Evolutionary conservation across 2,797 vertebrate species (phyloP).

Genomic region (Dendrocincla tyrannina): DNA sequence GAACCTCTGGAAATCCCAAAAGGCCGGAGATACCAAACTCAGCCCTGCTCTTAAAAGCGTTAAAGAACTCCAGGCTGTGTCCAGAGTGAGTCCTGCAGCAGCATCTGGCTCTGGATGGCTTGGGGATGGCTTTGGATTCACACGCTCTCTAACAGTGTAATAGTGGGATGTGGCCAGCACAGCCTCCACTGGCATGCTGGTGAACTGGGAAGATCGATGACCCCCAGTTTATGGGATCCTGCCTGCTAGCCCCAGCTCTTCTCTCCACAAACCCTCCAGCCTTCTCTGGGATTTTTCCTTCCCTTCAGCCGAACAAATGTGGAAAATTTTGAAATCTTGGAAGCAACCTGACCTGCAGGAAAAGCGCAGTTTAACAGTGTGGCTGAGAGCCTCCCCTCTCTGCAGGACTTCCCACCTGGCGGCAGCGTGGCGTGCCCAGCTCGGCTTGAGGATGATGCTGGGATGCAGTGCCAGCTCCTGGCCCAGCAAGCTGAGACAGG

Average conservation of each 20-base stretch:
- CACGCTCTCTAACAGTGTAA: fast-evolving
- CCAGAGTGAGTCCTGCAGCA: neutral
- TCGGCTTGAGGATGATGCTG: neutral
- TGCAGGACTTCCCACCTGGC: fast-evolving
- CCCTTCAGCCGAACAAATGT: neutral
- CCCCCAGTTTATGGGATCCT: neutral
- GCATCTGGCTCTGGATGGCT: neutral
- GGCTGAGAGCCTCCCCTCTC: neutral
- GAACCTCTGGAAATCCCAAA: neutral
- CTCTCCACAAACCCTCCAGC: neutral
- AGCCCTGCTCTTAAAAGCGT: neutral
- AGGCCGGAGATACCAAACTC: neutral
- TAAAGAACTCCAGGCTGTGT: neutral
- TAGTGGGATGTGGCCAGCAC: neutral
- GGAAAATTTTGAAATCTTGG: constrained; percentile 34
- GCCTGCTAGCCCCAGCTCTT: neutral
- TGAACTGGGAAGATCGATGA: neutral
- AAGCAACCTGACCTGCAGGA: constrained; percentile 6
- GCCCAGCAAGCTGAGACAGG: neutral
- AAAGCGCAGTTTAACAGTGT: fast-evolving
- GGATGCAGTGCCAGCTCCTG: neutral
- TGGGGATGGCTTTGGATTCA: neutral
- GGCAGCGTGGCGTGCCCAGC: neutral
- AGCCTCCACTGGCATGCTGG: neutral
- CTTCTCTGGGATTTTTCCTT: neutral